Base-by-base conservation (phyloP, 2,888 invertebrate species). In the Fissipunctia ypsillon region DNA sequence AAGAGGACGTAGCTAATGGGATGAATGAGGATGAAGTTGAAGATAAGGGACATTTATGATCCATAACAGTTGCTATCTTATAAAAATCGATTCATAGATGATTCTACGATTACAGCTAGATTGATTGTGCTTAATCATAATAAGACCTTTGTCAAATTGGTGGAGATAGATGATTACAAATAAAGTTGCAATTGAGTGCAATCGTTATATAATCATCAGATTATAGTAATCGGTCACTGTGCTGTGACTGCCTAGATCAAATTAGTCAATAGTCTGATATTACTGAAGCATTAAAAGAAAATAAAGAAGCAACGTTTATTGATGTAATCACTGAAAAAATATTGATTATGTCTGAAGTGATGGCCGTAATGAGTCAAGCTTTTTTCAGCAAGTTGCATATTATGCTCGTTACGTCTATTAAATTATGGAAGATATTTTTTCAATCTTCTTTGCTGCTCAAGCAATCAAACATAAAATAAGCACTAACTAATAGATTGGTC, bases 121-220 rank as follows among this genome's bases (percentile, higher is more conserved):
- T 28, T 28, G 0, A n/a, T 38, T 41, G 7, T 41, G 14, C 14
- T 12, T 64, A 3, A 22, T 45, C 5, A 69, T 43, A 43, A 54
- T 31, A 43, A 71, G 31, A 41, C 22, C 25, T 63, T 54, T 59
- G 35, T 41, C 10, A 57, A 70, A 28, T 25, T n/a, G 38, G 54
- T 9, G 4, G 19, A 43, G 19, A 63, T 7, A 14, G n/a, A 48
- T 67, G 16, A 60, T 72, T 63, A 60, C 50, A 59, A 63, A 48
- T 74, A 5, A 50, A 75, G 50, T 75, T 75, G 12, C 79, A 61
- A 68, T 64, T 67, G 52, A 75, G 3, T 63, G 66, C 45, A 65
- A 81, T 19, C 10, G 31, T 87, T 87, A 81, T 81, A 86, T 78
- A 87, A 86, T 50, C 41, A n/a, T 28, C 50, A 31, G 65, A 71